Conservation (phyloP, 2,797 vertebrate species). For the Squalus acanthias region DNA sequence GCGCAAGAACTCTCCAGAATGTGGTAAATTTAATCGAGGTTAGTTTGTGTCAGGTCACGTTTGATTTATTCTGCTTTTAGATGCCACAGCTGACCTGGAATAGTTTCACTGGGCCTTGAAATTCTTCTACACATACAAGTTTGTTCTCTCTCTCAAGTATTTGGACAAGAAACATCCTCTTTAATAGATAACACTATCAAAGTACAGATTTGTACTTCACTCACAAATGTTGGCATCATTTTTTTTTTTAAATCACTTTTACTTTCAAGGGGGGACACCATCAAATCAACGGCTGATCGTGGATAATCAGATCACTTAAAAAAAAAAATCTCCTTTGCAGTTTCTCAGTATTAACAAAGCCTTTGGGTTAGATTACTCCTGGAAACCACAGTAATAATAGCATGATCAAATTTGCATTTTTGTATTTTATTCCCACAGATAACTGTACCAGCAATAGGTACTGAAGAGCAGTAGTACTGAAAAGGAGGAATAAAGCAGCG, state of each 20-base stretch:
- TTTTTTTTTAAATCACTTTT: background rate
- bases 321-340: background rate
- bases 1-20: background rate
- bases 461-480: background rate
- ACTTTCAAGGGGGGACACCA: background rate
- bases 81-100: background rate
- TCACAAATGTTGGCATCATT: background rate
- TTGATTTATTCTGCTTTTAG: conserved; percentile 19
- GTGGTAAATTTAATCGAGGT: background rate
- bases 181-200: conserved; percentile 24
- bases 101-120: conserved; percentile 30
- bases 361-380: background rate
- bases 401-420: background rate
- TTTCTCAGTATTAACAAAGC: conserved; percentile 5
- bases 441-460: background rate
- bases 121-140: conserved; percentile 7
- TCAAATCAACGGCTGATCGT: background rate
- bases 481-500: background rate
- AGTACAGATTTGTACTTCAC: background rate
- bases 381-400: background rate
- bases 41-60: background rate
- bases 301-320: background rate
- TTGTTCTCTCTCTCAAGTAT: conserved; percentile 32
- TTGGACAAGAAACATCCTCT: conserved; percentile 29
- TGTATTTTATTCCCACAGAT: background rate